These are phyloP conservation scores for Drosophila kambysellisi DNA, from an alignment of 2,888 invertebrate species.

Conservation along the genomic window DNA sequence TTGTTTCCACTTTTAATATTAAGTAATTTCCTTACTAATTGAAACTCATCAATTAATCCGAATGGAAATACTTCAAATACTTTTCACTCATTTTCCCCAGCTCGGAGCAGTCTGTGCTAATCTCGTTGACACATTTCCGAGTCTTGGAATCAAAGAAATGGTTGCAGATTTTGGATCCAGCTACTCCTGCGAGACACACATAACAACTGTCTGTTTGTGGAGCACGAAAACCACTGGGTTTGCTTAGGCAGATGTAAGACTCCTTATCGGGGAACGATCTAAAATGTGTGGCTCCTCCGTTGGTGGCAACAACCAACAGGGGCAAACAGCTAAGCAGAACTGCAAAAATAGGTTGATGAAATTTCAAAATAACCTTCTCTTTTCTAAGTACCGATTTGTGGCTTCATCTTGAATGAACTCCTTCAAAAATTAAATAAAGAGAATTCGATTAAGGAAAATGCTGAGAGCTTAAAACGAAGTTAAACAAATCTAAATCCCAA, in stretches of 20 bases:
- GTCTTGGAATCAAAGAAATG: slow-evolving; percentile 13
- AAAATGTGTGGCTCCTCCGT: slow-evolving; percentile 10
- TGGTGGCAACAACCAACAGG: slow-evolving; percentile 8
- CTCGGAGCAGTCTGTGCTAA: slow-evolving; percentile 10
- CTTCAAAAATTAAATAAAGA: not conserved
- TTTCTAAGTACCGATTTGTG: slow-evolving; percentile 13
- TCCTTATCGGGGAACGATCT: slow-evolving; percentile 4
- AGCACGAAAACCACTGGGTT: slow-evolving; percentile 15
- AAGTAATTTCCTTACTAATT: not conserved
- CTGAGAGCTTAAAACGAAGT: not conserved
- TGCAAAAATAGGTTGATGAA: not conserved
- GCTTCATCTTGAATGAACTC: slow-evolving; percentile 23
- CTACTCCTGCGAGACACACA: slow-evolving; percentile 17
- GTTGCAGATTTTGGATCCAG: slow-evolving; percentile 9
- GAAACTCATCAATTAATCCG: not conserved
- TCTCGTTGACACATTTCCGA: slow-evolving; percentile 11
- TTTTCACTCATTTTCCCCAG: not conserved
- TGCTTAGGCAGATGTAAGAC: not conserved
- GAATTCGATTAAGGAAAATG: not conserved
- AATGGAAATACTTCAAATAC: too few species aligned
- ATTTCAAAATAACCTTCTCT: not conserved
- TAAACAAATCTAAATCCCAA: not conserved
- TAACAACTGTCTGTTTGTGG: slow-evolving; percentile 9
- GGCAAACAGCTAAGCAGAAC: slow-evolving; percentile 24
- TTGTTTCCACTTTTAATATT: not conserved